A percentile compares a stretch with the other conserved stretches of the same genome.
Evolutionary conservation across 1,140 invertebrate genomes (phyloP).

Genomic region (Aphaenogaster ashmeadi): DNA sequence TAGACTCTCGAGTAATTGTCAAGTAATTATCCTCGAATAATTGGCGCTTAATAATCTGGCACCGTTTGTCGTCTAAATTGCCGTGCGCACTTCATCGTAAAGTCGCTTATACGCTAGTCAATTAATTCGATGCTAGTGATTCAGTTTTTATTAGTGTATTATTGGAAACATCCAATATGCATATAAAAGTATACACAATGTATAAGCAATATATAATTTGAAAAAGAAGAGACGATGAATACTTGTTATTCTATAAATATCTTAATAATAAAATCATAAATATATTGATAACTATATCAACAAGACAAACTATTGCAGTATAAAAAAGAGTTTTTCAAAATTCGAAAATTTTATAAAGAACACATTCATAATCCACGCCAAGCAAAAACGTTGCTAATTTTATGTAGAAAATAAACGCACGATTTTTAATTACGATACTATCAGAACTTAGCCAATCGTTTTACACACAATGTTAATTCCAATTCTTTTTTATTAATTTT

Average conservation of each 20-base stretch:
- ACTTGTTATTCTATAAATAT: background rate
- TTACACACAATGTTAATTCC: background rate
- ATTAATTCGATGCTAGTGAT: slow-evolving; percentile 30
- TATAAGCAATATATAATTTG: no score
- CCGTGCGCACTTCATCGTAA: slow-evolving; percentile 21
- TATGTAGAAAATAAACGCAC: background rate
- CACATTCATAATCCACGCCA: background rate
- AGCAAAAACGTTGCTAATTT: background rate
- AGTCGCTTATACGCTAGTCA: slow-evolving; percentile 28
- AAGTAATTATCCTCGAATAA: slow-evolving; percentile 68
- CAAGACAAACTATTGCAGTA: background rate
- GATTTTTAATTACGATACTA: background rate
- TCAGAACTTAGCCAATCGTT: background rate
- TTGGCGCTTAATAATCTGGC: slow-evolving; percentile 59
- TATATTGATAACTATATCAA: background rate
- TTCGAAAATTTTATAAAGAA: background rate
- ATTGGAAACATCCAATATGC: background rate
- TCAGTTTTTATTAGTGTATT: background rate
- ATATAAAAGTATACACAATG: background rate
- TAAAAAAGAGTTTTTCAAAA: background rate
- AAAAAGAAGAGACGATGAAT: background rate
- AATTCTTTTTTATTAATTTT: background rate
- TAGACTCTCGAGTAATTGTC: slow-evolving; percentile 77
- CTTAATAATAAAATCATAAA: background rate
- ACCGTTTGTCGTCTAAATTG: slow-evolving; percentile 58